A percentile compares a stretch with the other conserved stretches of the same genome.
Evolutionary conservation across 2,888 invertebrate genomes (phyloP).

Genomic region (Icerya purchasi): DNA sequence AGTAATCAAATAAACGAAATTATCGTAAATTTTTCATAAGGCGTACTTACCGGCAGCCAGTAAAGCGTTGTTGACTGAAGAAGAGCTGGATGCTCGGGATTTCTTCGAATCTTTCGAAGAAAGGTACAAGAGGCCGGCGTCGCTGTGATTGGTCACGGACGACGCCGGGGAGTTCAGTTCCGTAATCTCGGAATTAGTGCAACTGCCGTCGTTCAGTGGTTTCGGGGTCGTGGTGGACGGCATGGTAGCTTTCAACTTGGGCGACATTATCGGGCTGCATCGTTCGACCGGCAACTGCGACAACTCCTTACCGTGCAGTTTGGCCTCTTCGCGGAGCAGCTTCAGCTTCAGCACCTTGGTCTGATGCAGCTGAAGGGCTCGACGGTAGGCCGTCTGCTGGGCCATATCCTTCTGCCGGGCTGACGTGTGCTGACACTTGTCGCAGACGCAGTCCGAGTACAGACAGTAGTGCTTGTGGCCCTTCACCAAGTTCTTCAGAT

Average conservation of each 20-base stretch:
- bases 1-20: no score
- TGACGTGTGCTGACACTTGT: constrained; percentile 65
- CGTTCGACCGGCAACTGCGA: constrained; percentile 6
- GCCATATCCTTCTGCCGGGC: constrained; percentile 81
- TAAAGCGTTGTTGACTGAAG: neutral
- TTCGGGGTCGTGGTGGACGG: neutral
- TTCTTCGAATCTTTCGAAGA: neutral
- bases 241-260: neutral
- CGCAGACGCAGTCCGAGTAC: constrained; percentile 62
- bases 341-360: constrained; percentile 2
- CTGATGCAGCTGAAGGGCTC: constrained; percentile 72
- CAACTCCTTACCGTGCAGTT: constrained; percentile 6
- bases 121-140: neutral
- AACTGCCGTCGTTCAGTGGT: neutral
- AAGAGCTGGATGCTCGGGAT: neutral
- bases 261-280: constrained; percentile 5
- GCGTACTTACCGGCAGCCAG: no score
- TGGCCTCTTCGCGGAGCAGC: constrained; percentile 3
- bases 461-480: constrained; percentile 84
- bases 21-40: no score
- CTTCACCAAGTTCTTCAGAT: constrained; percentile 66
- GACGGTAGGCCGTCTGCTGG: constrained; percentile 55
- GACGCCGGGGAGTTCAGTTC: neutral
- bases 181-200: neutral
- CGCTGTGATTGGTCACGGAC: neutral